Conservation (phyloP, 2,113 vertebrate species). For the Campylomormyrus numenius region DNA sequence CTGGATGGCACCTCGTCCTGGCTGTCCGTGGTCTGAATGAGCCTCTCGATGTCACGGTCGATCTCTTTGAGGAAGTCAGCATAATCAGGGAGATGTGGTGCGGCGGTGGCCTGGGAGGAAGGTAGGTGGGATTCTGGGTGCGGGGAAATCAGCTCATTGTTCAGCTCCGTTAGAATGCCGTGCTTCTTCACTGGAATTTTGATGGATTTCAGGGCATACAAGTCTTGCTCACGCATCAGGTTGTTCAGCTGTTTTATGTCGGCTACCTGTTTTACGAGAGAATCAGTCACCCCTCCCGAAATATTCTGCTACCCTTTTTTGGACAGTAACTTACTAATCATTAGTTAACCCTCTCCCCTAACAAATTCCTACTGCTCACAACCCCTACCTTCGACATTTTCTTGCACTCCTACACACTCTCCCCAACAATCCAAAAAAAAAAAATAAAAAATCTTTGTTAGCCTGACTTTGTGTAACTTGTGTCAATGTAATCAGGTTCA, state of each 20-base stretch:
- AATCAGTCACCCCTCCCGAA: conserved; percentile 3
- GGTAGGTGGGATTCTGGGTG: not conserved
- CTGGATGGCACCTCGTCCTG: conserved; percentile 33
- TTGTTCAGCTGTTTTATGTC: conserved; percentile 90
- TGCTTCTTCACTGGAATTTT: conserved; percentile 84
- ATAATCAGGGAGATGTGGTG: conserved; percentile 37
- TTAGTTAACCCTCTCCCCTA: not conserved
- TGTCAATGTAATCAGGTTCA: not conserved
- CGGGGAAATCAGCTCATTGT: conserved; percentile 35
- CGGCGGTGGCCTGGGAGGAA: not conserved
- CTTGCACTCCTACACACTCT: not conserved
- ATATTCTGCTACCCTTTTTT: not conserved
- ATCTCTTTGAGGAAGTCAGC: conserved; percentile 73
- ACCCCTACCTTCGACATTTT: not conserved
- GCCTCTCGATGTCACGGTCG: conserved; percentile 71
- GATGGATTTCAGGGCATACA: conserved; percentile 81
- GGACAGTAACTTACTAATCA: not conserved
- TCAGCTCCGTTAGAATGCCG: conserved; percentile 69
- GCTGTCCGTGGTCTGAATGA: conserved; percentile 54
- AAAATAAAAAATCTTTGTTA: not conserved
- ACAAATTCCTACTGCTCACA: not conserved
- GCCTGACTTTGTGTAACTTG: not conserved
- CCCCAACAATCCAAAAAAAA: not conserved
- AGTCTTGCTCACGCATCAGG: conserved; percentile 85
- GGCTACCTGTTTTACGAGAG: conserved; percentile 67